Conservation (phyloP, 2,888 invertebrate species). For the Scrobipalpa costella region DNA sequence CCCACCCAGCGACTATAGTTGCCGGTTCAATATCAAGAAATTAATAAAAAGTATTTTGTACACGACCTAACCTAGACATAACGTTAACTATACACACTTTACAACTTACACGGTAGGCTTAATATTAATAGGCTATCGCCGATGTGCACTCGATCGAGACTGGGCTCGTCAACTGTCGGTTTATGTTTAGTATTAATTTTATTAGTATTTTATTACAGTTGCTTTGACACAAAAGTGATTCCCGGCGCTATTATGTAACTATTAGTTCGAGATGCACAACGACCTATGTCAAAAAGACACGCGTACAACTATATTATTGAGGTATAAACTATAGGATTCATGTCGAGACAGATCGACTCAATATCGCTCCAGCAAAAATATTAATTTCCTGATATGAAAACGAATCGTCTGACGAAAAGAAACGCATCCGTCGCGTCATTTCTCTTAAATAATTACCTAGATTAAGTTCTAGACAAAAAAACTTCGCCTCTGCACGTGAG, state of each 20-base stretch:
- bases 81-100: conserved; percentile 65
- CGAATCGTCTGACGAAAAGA: conserved; percentile 52
- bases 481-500: conserved; percentile 45
- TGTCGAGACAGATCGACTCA: conserved; percentile 59
- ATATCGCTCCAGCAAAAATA: conserved; percentile 61
- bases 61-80: conserved; percentile 63
- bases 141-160: conserved; percentile 17
- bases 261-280: conserved; percentile 17
- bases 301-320: conserved; percentile 75
- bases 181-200: background rate
- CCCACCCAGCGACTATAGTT: conserved; percentile 27
- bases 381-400: conserved; percentile 66
- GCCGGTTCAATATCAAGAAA: conserved; percentile 52
- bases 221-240: background rate
- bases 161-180: background rate
- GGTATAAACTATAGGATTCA: conserved; percentile 79
- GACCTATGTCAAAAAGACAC: conserved; percentile 71
- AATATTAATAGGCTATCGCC: conserved; percentile 72
- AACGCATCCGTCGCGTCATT: conserved; percentile 42
- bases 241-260: conserved; percentile 7
- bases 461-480: conserved; percentile 37
- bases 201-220: conserved; percentile 7
- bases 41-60: conserved; percentile 70
- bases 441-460: conserved; percentile 42
- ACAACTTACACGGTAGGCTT: conserved; percentile 74